Evolutionary conservation across 2,888 invertebrate species (phyloP).

Genomic region (Lingula anatina): DNA sequence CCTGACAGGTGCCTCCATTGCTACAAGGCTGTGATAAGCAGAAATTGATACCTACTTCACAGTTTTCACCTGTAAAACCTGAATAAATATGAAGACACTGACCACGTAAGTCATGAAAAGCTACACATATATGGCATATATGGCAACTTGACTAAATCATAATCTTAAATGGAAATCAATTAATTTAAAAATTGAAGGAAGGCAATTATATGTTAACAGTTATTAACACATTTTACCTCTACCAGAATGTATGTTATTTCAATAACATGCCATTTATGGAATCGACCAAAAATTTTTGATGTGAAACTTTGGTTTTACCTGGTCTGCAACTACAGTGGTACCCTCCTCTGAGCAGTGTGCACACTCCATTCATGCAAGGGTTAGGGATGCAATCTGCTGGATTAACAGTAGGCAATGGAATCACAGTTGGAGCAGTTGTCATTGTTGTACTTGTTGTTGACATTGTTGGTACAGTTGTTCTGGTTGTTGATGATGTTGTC

Average conservation of each 20-base stretch:
- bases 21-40: conserved; percentile 56
- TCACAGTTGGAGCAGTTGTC: too few relatives aligned
- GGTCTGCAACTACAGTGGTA: conserved; percentile 34
- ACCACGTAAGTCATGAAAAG: background rate
- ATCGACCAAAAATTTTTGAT: too few relatives aligned
- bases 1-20: conserved; percentile 46
- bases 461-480: background rate
- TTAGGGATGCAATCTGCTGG: conserved; percentile 14
- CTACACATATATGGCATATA: conserved; percentile 4
- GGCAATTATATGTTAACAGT: too few relatives aligned
- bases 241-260: too few relatives aligned
- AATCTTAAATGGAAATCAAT: too few relatives aligned
- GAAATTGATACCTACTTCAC: conserved; percentile 36
- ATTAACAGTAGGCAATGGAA: conserved; percentile 1
- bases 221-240: too few relatives aligned
- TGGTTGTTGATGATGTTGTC: background rate
- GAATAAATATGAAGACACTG: background rate
- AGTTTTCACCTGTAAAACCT: conserved; percentile 13
- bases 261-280: too few relatives aligned
- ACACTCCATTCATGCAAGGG: conserved; percentile 34
- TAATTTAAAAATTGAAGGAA: too few relatives aligned
- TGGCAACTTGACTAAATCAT: conserved; percentile 3
- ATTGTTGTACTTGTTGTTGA: background rate
- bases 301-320: too few relatives aligned
- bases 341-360: conserved; percentile 22